Conservation (phyloP, 2,113 vertebrate species). For the Axis porcinus region DNA sequence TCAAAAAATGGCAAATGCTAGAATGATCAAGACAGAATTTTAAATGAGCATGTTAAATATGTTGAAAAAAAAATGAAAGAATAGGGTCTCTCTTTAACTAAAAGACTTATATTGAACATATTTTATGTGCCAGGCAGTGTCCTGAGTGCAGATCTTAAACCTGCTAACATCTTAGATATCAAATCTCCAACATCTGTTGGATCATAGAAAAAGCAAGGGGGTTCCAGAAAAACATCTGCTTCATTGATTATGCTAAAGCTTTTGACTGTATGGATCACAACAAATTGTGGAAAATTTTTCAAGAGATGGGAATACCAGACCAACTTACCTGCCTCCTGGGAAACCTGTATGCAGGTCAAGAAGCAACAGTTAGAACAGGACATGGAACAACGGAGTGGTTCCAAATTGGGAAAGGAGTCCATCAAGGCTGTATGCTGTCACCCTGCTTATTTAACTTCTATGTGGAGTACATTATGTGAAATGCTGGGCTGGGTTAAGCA, state of each 20-base stretch:
- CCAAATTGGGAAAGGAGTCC: neutral
- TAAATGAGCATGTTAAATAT: neutral
- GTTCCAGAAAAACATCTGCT: neutral
- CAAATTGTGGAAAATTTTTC: neutral
- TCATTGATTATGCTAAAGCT: neutral
- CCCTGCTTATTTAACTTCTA: neutral
- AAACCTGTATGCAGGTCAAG: neutral
- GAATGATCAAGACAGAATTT: neutral
- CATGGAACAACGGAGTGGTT: neutral
- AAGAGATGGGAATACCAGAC: neutral
- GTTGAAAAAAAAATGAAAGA: neutral
- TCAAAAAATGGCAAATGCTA: neutral
- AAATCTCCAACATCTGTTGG: neutral
- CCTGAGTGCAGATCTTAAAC: neutral
- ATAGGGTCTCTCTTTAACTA: neutral
- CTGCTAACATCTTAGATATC: neutral
- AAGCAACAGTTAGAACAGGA: neutral
- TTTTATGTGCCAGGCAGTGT: neutral
- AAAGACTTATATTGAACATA: neutral
- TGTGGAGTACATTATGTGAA: neutral
- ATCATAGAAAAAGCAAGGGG: neutral
- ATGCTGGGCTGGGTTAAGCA: neutral
- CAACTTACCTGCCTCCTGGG: neutral
- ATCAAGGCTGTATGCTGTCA: accelerated
- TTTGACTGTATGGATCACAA: neutral